Evolutionary conservation across 2,888 invertebrate species (phyloP), one percentile per base, ranked within the genome.

Genomic region (Gordius sp.): DNA sequence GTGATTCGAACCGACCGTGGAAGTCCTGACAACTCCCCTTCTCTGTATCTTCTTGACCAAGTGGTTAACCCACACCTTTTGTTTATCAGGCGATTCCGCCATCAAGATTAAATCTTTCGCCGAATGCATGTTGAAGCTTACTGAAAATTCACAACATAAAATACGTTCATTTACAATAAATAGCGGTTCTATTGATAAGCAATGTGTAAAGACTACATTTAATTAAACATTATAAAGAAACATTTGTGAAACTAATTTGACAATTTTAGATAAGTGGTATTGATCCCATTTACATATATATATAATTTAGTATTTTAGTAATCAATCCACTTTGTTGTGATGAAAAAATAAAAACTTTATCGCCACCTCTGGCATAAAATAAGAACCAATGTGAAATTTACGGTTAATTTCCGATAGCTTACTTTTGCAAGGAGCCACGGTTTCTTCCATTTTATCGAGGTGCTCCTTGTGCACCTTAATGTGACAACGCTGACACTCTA

Each of bases 391-490:
- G n/a, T n/a, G n/a, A n/a, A n/a, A n/a, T n/a, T n/a, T n/a, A n/a
- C n/a, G n/a, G n/a, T n/a, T n/a, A n/a, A n/a, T n/a, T n/a, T n/a
- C n/a, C n/a, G n/a, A n/a, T n/a, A n/a, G n/a, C n/a, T n/a, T n/a
- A n/a, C 47, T 20, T 47, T 47, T 47, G 23, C 47, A 47, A 20
- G 47, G 47, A 4, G 47, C n/a, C 4, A 47, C 47, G 4, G 47
- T 47, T 47, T 47, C 47, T 20, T 47, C 47, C 8, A 47, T 33
- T 13, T 33, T 13, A 4, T 18, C 80, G 69, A 84, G 78, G 76
- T 97, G 93, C 68, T 93, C 91, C 70, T 84, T 83, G 73, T 97
- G 93, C 66, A 93, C 82, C 75, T 91, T 91, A 69, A 85, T 81
- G 67, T 83, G 81, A 73, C 91, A 93, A 63, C 91, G 78, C 75